Percentiles rank a stretch among this genome's conserved stretches.
Evolutionary conservation across 1,140 invertebrate species (phyloP).

Genomic region (Drosophila tropicalis): DNA sequence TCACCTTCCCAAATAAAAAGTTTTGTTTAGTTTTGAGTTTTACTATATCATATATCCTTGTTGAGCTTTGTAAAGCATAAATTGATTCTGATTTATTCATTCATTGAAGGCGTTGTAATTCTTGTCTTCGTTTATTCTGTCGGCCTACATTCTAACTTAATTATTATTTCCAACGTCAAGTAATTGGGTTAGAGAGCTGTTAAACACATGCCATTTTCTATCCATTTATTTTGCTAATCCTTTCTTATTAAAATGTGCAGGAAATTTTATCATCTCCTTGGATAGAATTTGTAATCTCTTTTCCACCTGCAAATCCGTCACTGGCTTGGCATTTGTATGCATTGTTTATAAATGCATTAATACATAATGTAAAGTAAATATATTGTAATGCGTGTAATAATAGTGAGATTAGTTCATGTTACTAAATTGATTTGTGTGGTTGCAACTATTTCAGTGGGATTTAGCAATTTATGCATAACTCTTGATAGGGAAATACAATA

Average conservation of each 20-base stretch:
- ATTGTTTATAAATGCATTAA: background rate
- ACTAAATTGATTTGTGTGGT: conserved; percentile 11
- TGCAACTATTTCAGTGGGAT: background rate
- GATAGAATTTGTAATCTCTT: background rate
- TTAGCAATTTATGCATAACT: background rate
- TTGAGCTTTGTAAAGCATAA: no score
- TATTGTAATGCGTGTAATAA: conserved; percentile 11
- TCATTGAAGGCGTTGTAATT: no score
- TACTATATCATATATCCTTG: no score
- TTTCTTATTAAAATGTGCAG: background rate
- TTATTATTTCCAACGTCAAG: no score
- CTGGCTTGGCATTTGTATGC: background rate
- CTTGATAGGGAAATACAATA: background rate
- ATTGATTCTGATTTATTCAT: no score
- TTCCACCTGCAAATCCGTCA: background rate
- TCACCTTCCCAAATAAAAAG: no score
- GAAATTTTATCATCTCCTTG: background rate
- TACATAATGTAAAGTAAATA: conserved; percentile 11
- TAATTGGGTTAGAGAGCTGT: no score
- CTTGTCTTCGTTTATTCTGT: no score
- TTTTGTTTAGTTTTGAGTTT: no score
- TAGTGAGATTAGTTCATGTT: conserved; percentile 10
- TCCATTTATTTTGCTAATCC: no score
- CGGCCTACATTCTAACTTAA: no score
- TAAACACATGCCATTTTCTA: no score